Percentiles rank a stretch among this genome's conserved stretches.
Evolutionary conservation across 2,888 invertebrate species (phyloP).

Genomic region (Podabrus alpinus): DNA sequence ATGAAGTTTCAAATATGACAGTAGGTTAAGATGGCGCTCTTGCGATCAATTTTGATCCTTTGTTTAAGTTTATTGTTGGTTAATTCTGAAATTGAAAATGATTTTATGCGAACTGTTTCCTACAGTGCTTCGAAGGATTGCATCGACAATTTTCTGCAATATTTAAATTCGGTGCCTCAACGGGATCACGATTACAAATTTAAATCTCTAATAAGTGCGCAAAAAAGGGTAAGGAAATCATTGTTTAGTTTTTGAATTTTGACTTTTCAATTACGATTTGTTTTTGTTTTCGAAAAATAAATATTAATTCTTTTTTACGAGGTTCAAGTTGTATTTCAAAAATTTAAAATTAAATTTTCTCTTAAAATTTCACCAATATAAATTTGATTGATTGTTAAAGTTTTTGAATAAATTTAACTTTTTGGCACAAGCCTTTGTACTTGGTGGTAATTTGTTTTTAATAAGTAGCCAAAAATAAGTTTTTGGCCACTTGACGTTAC

Average conservation of each 20-base stretch:
- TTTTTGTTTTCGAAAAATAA: background rate
- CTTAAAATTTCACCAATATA: background rate
- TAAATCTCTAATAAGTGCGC: slow-evolving; percentile 55
- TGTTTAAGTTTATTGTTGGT: slow-evolving; percentile 32
- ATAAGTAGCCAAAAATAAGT: background rate
- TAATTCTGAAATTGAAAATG: slow-evolving; percentile 29
- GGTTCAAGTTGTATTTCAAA: no score
- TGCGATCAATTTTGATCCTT: slow-evolving; percentile 32
- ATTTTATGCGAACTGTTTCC: slow-evolving; percentile 19
- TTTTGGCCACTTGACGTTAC: background rate
- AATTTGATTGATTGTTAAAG: background rate
- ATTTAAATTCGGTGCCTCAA: slow-evolving; percentile 58
- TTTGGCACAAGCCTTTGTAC: background rate
- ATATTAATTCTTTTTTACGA: no score
- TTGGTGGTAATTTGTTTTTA: background rate
- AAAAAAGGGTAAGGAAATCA: slow-evolving; percentile 55
- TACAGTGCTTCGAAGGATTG: slow-evolving; percentile 34
- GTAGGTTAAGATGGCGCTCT: slow-evolving; percentile 33
- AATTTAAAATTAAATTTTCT: no score
- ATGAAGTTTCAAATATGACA: background rate
- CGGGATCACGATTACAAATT: slow-evolving; percentile 57
- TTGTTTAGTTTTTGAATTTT: background rate
- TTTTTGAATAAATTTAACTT: background rate
- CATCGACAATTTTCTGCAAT: slow-evolving; percentile 54
- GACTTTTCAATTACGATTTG: background rate